phyloP scores from a whole-genome alignment of 2,797 vertebrate species.

The Potorous gilbertii region DNA sequence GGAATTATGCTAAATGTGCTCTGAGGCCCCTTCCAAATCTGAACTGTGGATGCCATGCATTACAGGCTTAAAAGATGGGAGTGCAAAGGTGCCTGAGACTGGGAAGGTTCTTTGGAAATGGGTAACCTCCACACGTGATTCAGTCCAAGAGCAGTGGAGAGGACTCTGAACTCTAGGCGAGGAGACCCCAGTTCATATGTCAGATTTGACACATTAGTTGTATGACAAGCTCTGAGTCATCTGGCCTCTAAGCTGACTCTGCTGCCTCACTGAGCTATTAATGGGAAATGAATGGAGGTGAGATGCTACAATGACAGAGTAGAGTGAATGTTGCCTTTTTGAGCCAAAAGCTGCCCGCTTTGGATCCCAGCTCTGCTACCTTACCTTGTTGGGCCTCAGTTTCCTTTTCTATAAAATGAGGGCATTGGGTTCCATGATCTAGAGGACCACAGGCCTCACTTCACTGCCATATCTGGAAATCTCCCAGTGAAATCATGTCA shows the following conservation, averaged over 20 bases:
- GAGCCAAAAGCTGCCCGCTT: no score
- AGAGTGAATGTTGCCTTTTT: not conserved
- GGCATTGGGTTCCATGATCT: not conserved
- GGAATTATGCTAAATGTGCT: not conserved
- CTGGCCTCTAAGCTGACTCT: no score
- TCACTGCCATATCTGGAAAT: not conserved
- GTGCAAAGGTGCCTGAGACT: not conserved
- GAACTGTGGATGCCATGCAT: not conserved
- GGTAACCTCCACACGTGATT: not conserved
- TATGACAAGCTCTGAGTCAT: rapidly evolving
- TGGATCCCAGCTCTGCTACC: not conserved
- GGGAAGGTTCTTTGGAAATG: no score
- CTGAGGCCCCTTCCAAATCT: not conserved
- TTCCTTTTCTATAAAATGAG: not conserved
- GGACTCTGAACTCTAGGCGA: not conserved
- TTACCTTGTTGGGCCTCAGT: not conserved
- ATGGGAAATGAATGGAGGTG: not conserved
- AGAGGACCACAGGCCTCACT: no score
- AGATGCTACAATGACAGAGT: no score
- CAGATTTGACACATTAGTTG: not conserved
- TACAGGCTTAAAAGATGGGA: not conserved
- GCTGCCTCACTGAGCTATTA: not conserved
- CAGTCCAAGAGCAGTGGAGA: not conserved
- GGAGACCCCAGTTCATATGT: not conserved
- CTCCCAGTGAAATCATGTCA: not conserved